phyloP scores from a whole-genome alignment of 2,113 vertebrate species.

The Rhinogobius similis region DNA sequence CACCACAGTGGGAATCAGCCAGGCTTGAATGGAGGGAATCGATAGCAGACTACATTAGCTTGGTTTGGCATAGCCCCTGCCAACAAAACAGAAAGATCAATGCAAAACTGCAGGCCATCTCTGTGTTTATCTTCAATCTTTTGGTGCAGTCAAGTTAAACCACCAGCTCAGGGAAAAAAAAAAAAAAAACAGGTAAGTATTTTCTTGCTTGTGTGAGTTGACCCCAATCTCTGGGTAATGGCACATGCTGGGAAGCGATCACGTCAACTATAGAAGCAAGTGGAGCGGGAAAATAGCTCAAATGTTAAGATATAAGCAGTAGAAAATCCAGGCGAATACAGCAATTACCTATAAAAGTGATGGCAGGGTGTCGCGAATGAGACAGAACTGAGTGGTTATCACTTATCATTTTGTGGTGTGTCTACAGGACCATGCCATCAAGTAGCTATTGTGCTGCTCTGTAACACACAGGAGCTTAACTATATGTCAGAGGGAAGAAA shows the following conservation, averaged over 20 bases:
- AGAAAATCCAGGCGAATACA: slow-evolving; percentile 24
- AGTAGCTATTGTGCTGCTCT: slow-evolving; percentile 64
- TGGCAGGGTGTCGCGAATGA: slow-evolving; percentile 3
- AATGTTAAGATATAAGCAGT: slow-evolving; percentile 1
- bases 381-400: slow-evolving; percentile 55
- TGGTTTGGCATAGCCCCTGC: slow-evolving; percentile 63
- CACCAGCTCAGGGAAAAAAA: not conserved
- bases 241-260: not conserved
- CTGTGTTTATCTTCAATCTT: slow-evolving; percentile 46
- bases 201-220: slow-evolving; percentile 6
- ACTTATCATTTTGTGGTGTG: slow-evolving; percentile 48
- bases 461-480: slow-evolving; percentile 58
- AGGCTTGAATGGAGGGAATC: slow-evolving; percentile 64
- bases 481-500: slow-evolving; percentile 67
- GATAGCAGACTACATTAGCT: slow-evolving; percentile 72
- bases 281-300: not conserved
- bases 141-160: slow-evolving; percentile 11
- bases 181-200: slow-evolving; percentile 6
- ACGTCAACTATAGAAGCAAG: slow-evolving; percentile 1
- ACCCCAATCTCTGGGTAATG: slow-evolving; percentile 34
- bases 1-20: slow-evolving; percentile 47
- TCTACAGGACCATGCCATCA: slow-evolving; percentile 57
- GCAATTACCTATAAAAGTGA: slow-evolving; percentile 36
- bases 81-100: slow-evolving; percentile 64
- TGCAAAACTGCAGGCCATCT: slow-evolving; percentile 61